Conservation (phyloP, 2,113 vertebrate genomes). For the Laterallus jamaicensis region DNA sequence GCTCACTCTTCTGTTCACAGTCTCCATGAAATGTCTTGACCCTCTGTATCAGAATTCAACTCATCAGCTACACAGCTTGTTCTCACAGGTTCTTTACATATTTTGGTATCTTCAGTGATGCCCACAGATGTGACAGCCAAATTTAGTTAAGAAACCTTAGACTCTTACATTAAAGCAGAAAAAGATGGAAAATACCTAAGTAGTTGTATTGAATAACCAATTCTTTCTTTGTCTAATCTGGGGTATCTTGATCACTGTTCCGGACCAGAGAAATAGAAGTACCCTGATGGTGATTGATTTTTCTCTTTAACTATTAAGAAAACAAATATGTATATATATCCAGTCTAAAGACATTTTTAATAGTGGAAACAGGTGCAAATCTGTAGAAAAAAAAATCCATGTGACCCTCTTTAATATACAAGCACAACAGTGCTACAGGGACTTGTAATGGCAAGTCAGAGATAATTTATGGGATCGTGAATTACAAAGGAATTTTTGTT, state of each 20-base stretch:
- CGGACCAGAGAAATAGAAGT: neutral
- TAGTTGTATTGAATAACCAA: neutral
- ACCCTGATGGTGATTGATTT: neutral
- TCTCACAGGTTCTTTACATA: neutral
- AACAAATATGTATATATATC: neutral
- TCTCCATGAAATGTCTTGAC: neutral
- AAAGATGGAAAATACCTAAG: neutral
- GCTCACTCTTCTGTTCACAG: neutral
- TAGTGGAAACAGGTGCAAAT: neutral
- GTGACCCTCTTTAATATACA: neutral
- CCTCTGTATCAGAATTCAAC: neutral
- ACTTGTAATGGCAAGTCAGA: neutral
- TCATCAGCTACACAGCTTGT: neutral
- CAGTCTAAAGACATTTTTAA: neutral
- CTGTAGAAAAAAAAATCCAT: neutral
- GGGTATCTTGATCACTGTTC: neutral
- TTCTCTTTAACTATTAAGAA: neutral
- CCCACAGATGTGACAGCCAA: neutral
- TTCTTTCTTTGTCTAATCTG: neutral
- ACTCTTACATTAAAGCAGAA: neutral
- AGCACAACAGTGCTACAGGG: neutral
- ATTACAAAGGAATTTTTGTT: neutral
- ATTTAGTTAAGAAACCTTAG: neutral
- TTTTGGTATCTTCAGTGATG: neutral
- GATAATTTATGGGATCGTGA: neutral